Evolutionary conservation across 2,113 vertebrate species (phyloP).

Genomic region (Corvus hawaiiensis): DNA sequence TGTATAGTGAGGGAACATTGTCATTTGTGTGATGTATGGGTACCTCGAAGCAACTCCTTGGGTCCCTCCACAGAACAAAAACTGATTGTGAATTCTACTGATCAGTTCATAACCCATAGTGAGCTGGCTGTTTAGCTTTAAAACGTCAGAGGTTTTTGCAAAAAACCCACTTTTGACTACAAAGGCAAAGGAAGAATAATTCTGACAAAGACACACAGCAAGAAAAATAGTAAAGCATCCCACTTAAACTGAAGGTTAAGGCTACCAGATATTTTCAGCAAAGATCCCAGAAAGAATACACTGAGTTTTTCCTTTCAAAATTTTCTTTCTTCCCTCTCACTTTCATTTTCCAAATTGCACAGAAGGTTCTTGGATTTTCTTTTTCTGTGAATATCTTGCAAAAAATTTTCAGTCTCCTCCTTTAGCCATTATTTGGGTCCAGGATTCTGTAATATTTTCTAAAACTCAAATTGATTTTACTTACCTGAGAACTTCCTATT

Average conservation of each 20-base stretch:
- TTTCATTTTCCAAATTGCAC: neutral
- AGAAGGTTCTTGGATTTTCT: neutral
- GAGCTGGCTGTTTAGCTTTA: neutral
- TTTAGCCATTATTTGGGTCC: neutral
- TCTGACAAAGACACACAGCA: neutral
- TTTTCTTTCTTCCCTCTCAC: neutral
- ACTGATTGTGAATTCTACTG: neutral
- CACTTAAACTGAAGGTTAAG: neutral
- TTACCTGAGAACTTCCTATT: neutral
- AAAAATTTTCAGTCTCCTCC: neutral
- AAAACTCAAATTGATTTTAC: neutral
- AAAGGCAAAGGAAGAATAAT: neutral
- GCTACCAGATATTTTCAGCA: neutral
- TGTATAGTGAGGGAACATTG: neutral
- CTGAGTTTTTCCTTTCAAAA: neutral
- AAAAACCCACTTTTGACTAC: neutral
- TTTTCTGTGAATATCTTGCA: neutral
- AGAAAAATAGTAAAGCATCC: neutral
- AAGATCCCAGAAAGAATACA: neutral
- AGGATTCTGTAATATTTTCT: neutral
- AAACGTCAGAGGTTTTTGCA: neutral
- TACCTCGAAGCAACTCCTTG: neutral
- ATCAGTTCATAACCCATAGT: neutral
- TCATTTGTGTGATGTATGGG: rapidly evolving
- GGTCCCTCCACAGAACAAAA: neutral